Percentiles rank a stretch among this genome's conserved stretches.
Evolutionary conservation across 2,797 vertebrate genomes (phyloP).

Genomic region (Melanotaenia trifasciata): DNA sequence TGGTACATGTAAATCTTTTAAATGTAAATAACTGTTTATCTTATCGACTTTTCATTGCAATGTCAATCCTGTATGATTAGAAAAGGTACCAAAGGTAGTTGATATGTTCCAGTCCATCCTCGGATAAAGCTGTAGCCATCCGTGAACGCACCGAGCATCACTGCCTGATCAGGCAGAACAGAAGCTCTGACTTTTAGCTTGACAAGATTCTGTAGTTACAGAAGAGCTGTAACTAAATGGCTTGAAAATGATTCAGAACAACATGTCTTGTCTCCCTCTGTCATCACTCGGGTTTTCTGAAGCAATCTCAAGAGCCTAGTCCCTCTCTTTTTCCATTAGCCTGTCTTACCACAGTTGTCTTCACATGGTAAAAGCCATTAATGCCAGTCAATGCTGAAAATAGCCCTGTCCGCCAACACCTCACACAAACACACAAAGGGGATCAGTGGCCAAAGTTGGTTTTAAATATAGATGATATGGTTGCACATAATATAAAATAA

Average conservation of each 20-base stretch:
- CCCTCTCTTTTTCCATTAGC: conserved; percentile 39
- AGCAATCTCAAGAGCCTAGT: conserved; percentile 18
- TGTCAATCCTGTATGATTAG: too few relatives aligned
- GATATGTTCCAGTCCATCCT: neutral
- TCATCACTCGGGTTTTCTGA: conserved; percentile 15
- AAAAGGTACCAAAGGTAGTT: too few relatives aligned
- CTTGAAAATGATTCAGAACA: conserved; percentile 31
- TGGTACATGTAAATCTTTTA: too few relatives aligned
- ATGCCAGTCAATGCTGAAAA: conserved; percentile 66
- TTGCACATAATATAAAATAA: conserved; percentile 50
- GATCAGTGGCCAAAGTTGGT: conserved; percentile 30
- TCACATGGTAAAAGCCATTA: conserved; percentile 36
- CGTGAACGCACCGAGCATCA: neutral
- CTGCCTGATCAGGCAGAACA: neutral
- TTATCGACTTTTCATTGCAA: too few relatives aligned
- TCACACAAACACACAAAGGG: conserved; percentile 1
- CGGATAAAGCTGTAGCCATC: neutral
- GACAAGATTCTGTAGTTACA: conserved; percentile 6
- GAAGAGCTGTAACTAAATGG: conserved; percentile 26
- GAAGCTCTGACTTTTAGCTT: conserved; percentile 3
- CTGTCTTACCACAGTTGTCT: conserved; percentile 27
- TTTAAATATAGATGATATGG: conserved; percentile 58
- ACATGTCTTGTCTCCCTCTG: neutral
- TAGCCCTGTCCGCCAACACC: conserved; percentile 29
- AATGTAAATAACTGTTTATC: too few relatives aligned